phyloP scores from a whole-genome alignment of 2,113 vertebrate species.

The Percina caprodes region DNA sequence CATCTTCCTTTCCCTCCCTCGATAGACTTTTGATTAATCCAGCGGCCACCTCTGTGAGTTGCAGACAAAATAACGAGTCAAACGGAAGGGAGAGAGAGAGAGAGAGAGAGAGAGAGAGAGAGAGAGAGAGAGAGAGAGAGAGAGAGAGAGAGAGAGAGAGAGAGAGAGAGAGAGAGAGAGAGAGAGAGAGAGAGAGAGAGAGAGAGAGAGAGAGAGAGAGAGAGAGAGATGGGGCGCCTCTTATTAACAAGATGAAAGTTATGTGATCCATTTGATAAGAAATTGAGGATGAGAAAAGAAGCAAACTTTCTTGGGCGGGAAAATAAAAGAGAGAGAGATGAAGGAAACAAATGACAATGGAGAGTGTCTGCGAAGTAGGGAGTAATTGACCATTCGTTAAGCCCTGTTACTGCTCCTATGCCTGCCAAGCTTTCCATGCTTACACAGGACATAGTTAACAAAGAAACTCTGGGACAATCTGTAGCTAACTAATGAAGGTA shows the following conservation, averaged over 20 bases:
- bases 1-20: conserved; percentile 35
- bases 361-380: neutral
- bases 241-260: conserved; percentile 30
- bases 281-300: conserved; percentile 33
- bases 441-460: neutral
- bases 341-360: conserved; percentile 1
- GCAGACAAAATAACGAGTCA: conserved; percentile 24
- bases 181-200: neutral
- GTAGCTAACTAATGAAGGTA: neutral
- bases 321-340: neutral
- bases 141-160: too few relatives aligned
- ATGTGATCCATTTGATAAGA: conserved; percentile 56
- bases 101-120: neutral
- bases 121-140: neutral
- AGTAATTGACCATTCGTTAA: conserved; percentile 1
- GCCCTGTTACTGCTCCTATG: neutral
- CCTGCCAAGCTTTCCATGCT: neutral
- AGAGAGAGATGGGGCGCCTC: conserved; percentile 12
- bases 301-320: conserved; percentile 1
- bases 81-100: conserved; percentile 21
- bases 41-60: conserved; percentile 45
- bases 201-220: too few relatives aligned
- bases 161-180: neutral
- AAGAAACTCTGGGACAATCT: neutral
- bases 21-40: conserved; percentile 76